Evolutionary conservation across 2,113 vertebrate genomes (phyloP).

Genomic region (Candoia aspera): DNA sequence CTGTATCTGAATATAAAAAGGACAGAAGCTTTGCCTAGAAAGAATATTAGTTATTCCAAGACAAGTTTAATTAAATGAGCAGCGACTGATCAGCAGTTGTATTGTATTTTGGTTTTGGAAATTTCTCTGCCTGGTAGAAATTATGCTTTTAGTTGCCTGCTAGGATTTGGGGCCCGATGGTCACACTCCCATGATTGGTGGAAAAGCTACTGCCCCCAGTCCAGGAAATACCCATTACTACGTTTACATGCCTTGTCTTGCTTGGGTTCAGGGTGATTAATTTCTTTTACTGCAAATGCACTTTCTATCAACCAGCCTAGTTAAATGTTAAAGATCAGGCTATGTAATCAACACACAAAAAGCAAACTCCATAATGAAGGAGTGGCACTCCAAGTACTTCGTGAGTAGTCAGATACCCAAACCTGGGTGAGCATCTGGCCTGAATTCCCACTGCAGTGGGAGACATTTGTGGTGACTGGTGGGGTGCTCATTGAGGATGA

Average conservation of each 20-base stretch:
- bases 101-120: not conserved
- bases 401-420: not conserved
- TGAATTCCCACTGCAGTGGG: not conserved
- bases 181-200: not conserved
- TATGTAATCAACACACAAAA: not conserved
- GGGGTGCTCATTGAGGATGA: not conserved
- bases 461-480: not conserved
- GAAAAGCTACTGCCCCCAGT: not conserved
- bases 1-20: constrained; percentile 33
- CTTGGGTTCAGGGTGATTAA: not conserved
- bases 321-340: not conserved
- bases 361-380: not conserved
- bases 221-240: not conserved
- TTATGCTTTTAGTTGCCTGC: not conserved
- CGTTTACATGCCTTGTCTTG: not conserved
- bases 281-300: not conserved
- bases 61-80: not conserved
- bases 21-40: constrained; percentile 66
- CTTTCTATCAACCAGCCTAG: not conserved
- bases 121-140: not conserved
- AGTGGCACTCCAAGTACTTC: not conserved
- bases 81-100: not conserved
- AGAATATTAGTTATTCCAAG: constrained; percentile 53
- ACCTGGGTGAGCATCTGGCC: not conserved
- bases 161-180: not conserved